These are phyloP conservation scores for Aythya fuligula DNA, from an alignment of 2,797 vertebrate species.

Conservation along the genomic window DNA sequence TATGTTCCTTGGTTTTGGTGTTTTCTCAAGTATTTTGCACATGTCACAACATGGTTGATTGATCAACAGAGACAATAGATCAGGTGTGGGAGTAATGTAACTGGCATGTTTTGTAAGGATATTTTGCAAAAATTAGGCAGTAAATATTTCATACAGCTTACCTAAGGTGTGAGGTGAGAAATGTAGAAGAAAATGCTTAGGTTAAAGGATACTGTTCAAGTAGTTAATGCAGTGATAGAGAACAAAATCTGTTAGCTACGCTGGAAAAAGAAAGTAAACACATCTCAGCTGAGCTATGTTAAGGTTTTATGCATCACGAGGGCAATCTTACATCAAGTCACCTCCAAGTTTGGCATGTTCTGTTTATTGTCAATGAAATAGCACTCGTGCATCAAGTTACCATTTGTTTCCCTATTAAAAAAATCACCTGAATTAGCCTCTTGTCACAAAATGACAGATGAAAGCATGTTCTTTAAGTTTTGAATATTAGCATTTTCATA, in stretches of 20 bases:
- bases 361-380: background rate
- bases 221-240: background rate
- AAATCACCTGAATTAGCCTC: background rate
- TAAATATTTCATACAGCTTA: background rate
- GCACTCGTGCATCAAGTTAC: background rate
- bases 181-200: background rate
- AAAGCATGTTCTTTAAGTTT: background rate
- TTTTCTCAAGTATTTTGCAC: background rate
- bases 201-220: background rate
- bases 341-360: background rate
- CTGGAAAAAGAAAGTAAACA: background rate
- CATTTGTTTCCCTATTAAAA: background rate
- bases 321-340: background rate
- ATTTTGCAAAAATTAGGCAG: background rate
- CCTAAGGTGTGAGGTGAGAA: background rate
- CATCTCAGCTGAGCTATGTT: background rate
- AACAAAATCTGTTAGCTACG: background rate
- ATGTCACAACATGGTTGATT: background rate
- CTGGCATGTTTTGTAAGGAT: background rate
- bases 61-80: background rate
- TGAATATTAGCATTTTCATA: background rate
- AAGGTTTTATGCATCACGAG: background rate
- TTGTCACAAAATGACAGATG: background rate
- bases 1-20: background rate
- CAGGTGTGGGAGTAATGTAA: background rate